Evolutionary conservation across 2,888 invertebrate genomes (phyloP), one percentile per base, ranked within the genome.

Genomic region (Ernsta delagoae): DNA sequence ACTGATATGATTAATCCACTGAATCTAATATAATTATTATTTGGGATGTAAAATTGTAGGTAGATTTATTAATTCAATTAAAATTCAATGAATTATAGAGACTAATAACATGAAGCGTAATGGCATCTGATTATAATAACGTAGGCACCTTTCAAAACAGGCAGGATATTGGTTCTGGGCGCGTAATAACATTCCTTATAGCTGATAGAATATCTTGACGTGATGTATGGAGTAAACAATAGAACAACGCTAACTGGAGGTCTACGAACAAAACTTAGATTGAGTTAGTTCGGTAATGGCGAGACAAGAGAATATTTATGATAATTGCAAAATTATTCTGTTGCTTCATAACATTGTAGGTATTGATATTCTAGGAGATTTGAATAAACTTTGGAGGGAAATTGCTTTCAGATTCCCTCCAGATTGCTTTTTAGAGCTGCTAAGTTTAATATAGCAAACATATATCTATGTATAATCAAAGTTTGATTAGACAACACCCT

Each of bases 161-260:
- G 4, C 36, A 36, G 41, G 59, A 66, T 66, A 66, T 66, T 66
- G 65, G 53, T 59, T 53, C 7, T 31, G 12, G 41, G 53, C 59
- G 34, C 41, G 59, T 66, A 66, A 66, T 66, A 66, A 66, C 65
- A 66, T 66, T 43, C 65, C 65, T 41, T 66, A 66, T 50, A 41
- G 53, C 60, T 67, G 60, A 54, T 67, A 54, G 31, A 41, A 39
- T 4, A 66, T 59, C 54, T 54, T 11, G 45, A 56, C 56, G 54
- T 54, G 53, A 45, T 67, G 50, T 66, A 66, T 54, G 31, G 60
- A 43, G 54, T 60, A 66, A 66, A 66, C 41, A 60, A 48, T n/a
- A 0, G 59, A 53, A n/a, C 31, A 36, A 50, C 48, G 16, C 50
- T 45, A 59, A 24, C 65, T 57, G 45, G 12, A 41, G 59, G n/a